Base-by-base conservation (phyloP, 1,140 invertebrate genomes). In the Battus philenor region DNA sequence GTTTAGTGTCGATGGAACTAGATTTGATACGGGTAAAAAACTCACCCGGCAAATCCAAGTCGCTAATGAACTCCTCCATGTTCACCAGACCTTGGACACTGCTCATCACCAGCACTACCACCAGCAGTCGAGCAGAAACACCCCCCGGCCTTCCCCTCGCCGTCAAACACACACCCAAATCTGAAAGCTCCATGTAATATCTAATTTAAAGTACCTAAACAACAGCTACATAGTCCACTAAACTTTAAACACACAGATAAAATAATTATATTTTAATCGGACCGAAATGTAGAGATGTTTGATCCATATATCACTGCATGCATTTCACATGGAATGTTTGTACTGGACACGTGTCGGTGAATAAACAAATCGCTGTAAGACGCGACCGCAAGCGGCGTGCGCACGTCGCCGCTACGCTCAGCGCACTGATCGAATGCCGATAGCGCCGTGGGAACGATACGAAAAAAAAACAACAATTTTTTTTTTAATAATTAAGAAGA, bases 31-130 rank as follows among this genome's bases (percentile, higher is more conserved):
- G n/a, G n/a, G n/a, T n/a, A 26, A 22, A 3, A 26, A 9, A 62
- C 71, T 68, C 46, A 82, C 78, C 59, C 15, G 78, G 75, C 38
- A 70, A 66, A 32, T 82, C 75, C 24, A 79, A 50, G 29, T 79
- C 74, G 39, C 68, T 79, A 9, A 77, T 78, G 29, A 78, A 79
- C 39, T 76, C 68, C 20, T 74, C 75, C 2, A 70, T 73, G 15
- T 79, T 69, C 47, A 76, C 67, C 29, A 73, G 67, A 31, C 68
- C 63, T 10, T 60, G 60, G 18, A 11, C 38, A 26, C 24, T n/a
- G 38, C 65, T 60, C 43, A 61, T 54, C 20, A 55, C 53, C 10
- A 53, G 41, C 43, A 71, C 44, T 26, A 62, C 48, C 41, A 72
- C 26, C 15, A 62, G 10, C 26, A 65, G 36, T 31, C 56, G 50